Percentiles rank a stretch among this genome's conserved stretches.
phyloP scores from a whole-genome alignment of 2,113 vertebrate species.

The Trematomus loennbergii region DNA sequence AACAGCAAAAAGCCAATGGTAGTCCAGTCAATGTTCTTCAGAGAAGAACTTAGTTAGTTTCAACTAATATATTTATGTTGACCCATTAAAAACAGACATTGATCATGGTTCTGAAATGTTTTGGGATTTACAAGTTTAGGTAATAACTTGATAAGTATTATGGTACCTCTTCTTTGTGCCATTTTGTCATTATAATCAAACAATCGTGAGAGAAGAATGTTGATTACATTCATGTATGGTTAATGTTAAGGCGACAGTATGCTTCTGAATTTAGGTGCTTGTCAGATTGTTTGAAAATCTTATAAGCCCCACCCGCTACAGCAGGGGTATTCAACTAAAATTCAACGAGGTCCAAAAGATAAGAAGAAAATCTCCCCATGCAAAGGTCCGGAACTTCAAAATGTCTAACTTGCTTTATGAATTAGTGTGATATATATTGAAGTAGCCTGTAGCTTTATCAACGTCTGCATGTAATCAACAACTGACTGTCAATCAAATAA shows the following conservation, averaged over 20 bases:
- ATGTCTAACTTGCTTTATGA: too few species aligned
- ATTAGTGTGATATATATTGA: too few species aligned
- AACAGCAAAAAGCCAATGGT: not conserved
- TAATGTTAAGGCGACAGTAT: not conserved
- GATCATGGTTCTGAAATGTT: not conserved
- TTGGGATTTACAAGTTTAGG: not conserved
- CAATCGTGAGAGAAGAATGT: not conserved
- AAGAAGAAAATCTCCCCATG: too few species aligned
- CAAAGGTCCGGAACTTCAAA: too few species aligned
- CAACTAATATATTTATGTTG: too few species aligned
- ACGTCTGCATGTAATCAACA: too few species aligned
- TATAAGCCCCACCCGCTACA: not conserved
- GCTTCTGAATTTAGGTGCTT: not conserved
- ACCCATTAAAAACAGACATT: too few species aligned
- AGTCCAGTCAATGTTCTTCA: not conserved
- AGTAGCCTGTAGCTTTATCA: too few species aligned
- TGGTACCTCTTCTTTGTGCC: not conserved
- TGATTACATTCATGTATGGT: not conserved
- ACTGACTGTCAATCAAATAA: too few species aligned
- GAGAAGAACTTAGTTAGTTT: too few species aligned
- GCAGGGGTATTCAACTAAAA: not conserved
- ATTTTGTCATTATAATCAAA: not conserved
- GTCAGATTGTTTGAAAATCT: not conserved
- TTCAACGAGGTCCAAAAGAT: too few species aligned
- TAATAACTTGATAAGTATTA: not conserved